Percentiles rank a stretch among this genome's conserved stretches.
These are phyloP conservation scores for Baccha elongata DNA, from an alignment of 2,888 invertebrate species.

Conservation along the genomic window DNA sequence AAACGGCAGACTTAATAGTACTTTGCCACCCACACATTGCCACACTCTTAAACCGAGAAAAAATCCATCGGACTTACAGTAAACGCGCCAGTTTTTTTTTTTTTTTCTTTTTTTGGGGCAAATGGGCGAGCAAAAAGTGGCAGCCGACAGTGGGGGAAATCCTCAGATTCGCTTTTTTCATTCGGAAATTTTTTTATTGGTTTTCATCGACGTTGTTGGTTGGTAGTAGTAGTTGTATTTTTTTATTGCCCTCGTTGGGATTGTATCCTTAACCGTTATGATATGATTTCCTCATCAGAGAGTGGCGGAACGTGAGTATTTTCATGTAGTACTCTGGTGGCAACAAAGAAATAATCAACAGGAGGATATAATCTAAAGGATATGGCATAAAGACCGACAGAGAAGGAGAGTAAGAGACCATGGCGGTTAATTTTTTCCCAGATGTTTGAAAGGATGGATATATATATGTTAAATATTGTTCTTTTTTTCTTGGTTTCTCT, in stretches of 20 bases:
- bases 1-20: conserved; percentile 21
- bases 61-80: conserved; percentile 58
- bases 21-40: conserved; percentile 11
- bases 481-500: neutral
- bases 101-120: too few relatives aligned
- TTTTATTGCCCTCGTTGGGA: conserved; percentile 69
- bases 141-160: conserved; percentile 49
- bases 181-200: conserved; percentile 67
- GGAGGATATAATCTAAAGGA: conserved; percentile 72
- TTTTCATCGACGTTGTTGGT: conserved; percentile 68
- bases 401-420: conserved; percentile 51
- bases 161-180: conserved; percentile 63
- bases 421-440: conserved; percentile 60
- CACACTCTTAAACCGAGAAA: neutral
- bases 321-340: conserved; percentile 64
- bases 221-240: conserved; percentile 50
- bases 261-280: conserved; percentile 73
- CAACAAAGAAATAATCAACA: conserved; percentile 74
- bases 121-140: conserved; percentile 35
- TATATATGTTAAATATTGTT: conserved; percentile 19
- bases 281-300: conserved; percentile 72
- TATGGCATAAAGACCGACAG: conserved; percentile 46
- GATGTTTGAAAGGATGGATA: conserved; percentile 53
- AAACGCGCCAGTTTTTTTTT: conserved; percentile 55
- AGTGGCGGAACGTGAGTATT: conserved; percentile 71